Evolutionary conservation across 2,888 invertebrate genomes (phyloP).

Genomic region (Cloeon dipterum): DNA sequence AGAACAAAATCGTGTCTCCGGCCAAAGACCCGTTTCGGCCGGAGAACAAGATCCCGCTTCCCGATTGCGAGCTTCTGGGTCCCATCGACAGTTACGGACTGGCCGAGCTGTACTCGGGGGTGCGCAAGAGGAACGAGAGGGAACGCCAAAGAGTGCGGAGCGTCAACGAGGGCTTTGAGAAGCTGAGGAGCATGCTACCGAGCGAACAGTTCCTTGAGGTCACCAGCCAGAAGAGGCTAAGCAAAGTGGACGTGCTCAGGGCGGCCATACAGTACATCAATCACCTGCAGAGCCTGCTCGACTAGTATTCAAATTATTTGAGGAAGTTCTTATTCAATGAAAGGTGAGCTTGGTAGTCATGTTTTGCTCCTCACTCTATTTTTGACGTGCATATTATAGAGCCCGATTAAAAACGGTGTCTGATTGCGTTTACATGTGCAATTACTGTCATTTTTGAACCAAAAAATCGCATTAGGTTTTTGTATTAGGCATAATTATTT

Average conservation of each 20-base stretch:
- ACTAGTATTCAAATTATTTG: not conserved
- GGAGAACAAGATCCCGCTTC: constrained; percentile 9
- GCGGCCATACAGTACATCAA: constrained; percentile 10
- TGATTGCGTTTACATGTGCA: too few relatives aligned
- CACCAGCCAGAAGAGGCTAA: constrained; percentile 7
- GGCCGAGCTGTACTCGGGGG: constrained; percentile 1
- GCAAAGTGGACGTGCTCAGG: constrained; percentile 10
- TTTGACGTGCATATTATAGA: too few relatives aligned
- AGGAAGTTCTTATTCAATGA: too few relatives aligned
- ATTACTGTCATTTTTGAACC: too few relatives aligned
- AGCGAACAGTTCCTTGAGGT: constrained; percentile 3
- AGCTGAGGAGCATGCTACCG: constrained; percentile 9
- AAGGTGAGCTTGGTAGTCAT: too few relatives aligned
- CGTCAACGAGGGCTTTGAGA: constrained; percentile 12
- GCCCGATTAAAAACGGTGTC: too few relatives aligned
- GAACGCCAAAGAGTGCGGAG: constrained; percentile 10
- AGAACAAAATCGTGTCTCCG: too few relatives aligned
- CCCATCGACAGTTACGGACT: not conserved
- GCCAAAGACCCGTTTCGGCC: constrained; percentile 8
- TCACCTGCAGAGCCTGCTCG: constrained; percentile 6
- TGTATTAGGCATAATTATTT: too few relatives aligned
- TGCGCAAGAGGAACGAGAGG: constrained; percentile 10
- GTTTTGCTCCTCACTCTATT: too few relatives aligned
- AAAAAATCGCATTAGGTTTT: too few relatives aligned
- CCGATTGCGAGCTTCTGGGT: constrained; percentile 2